A percentile compares a stretch with the other conserved stretches of the same genome.
Evolutionary conservation across 2,888 invertebrate species (phyloP).

Genomic region (Smittia aterrima): DNA sequence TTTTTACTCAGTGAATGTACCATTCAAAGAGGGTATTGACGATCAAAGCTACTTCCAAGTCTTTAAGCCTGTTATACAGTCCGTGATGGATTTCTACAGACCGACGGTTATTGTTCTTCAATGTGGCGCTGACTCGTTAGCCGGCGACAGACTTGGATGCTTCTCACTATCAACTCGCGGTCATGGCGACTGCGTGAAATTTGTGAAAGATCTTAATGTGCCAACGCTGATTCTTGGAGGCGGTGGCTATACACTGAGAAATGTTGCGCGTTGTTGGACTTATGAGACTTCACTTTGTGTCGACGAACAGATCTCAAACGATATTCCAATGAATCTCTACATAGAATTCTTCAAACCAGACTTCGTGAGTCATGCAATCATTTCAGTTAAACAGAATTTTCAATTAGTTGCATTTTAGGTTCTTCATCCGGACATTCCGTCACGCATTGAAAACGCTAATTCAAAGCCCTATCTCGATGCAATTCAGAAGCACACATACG

Average conservation of each 20-base stretch:
- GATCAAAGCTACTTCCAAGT: slow-evolving; percentile 87
- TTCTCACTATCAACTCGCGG: slow-evolving; percentile 94
- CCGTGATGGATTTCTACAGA: slow-evolving; percentile 94
- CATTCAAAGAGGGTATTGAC: slow-evolving; percentile 95
- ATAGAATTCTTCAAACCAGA: slow-evolving; percentile 97
- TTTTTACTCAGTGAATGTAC: slow-evolving; percentile 98
- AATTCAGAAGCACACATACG: slow-evolving; percentile 83
- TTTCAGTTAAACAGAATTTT: neutral
- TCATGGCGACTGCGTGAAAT: slow-evolving; percentile 96
- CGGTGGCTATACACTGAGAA: slow-evolving; percentile 81
- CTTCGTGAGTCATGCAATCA: slow-evolving; percentile 55
- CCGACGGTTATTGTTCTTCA: slow-evolving; percentile 96
- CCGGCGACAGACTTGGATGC: slow-evolving; percentile 91
- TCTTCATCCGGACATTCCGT: slow-evolving; percentile 87
- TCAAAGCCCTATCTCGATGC: slow-evolving; percentile 92
- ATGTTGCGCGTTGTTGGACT: slow-evolving; percentile 98
- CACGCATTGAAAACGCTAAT: slow-evolving; percentile 87
- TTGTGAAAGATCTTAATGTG: slow-evolving; percentile 87
- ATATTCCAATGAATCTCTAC: slow-evolving; percentile 94
- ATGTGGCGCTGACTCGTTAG: slow-evolving; percentile 97
- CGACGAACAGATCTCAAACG: slow-evolving; percentile 90
- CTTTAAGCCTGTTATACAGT: slow-evolving; percentile 89
- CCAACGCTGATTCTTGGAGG: slow-evolving; percentile 85
- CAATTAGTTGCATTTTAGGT: neutral
- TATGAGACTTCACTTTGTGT: slow-evolving; percentile 94